Percentiles rank a stretch among this genome's conserved stretches.
Evolutionary conservation across 2,888 invertebrate genomes (phyloP).

Genomic region (Dasysyrphus tricinctus): DNA sequence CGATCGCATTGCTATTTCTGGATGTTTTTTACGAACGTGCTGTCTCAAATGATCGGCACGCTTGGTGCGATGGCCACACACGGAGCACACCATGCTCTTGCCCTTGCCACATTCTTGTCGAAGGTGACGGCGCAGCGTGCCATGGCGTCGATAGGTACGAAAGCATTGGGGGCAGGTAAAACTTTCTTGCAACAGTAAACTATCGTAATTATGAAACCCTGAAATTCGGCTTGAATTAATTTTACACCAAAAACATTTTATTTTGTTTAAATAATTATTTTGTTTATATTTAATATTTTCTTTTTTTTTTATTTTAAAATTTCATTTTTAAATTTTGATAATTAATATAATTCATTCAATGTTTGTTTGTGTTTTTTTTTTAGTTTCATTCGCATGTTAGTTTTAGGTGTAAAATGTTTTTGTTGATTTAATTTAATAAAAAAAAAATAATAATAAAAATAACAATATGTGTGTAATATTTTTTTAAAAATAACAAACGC

Average conservation of each 20-base stretch:
- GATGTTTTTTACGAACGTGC: constrained; percentile 84
- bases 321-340: constrained; percentile 75
- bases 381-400: constrained; percentile 62
- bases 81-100: constrained; percentile 84
- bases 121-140: constrained; percentile 85
- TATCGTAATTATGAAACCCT: constrained; percentile 76
- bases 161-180: constrained; percentile 84
- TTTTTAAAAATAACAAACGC: constrained; percentile 64
- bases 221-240: constrained; percentile 76
- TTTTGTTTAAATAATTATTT: constrained; percentile 45
- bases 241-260: constrained; percentile 73
- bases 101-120: constrained; percentile 85
- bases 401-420: constrained; percentile 66
- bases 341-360: constrained; percentile 47
- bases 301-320: constrained; percentile 15
- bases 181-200: constrained; percentile 79
- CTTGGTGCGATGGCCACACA: constrained; percentile 85
- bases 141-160: constrained; percentile 85
- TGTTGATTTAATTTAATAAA: constrained; percentile 38
- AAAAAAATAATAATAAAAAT: constrained; percentile 14
- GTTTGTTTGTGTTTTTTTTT: constrained; percentile 64
- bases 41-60: constrained; percentile 85
- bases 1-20: constrained; percentile 82
- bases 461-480: constrained; percentile 17
- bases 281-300: constrained; percentile 36